phyloP scores from a whole-genome alignment of 35 echinoderm and acorn worm genomes.

The Ptychodera flava region DNA sequence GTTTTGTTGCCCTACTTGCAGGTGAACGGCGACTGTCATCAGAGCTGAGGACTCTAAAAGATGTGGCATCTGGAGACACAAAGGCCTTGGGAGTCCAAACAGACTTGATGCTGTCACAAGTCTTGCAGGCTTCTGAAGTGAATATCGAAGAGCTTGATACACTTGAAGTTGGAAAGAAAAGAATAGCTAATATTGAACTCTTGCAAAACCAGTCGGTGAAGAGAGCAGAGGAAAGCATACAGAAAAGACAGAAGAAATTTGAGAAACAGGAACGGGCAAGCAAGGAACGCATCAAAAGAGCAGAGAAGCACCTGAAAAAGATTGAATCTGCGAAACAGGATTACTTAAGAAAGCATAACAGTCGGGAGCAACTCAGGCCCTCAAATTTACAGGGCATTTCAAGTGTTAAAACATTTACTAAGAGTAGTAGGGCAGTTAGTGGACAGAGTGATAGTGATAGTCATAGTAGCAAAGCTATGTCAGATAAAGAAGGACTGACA shows the following conservation, averaged over 20 bases:
- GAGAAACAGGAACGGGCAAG: slow-evolving; percentile 57
- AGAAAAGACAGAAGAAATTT: slow-evolving; percentile 48
- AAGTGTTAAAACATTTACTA: slow-evolving; percentile 5
- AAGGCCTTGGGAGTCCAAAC: neutral
- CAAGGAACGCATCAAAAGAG: neutral
- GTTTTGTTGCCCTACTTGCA: too few species aligned
- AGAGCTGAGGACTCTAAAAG: slow-evolving; percentile 31
- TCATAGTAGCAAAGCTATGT: slow-evolving; percentile 34
- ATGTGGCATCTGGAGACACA: slow-evolving; percentile 1
- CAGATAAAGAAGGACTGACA: neutral
- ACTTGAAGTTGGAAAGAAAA: slow-evolving; percentile 55
- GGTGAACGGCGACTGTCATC: slow-evolving; percentile 47
- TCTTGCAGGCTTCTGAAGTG: slow-evolving; percentile 45
- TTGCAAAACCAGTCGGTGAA: slow-evolving; percentile 55
- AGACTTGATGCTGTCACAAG: neutral
- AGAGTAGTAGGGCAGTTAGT: slow-evolving; percentile 53
- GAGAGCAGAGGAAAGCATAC: slow-evolving; percentile 56
- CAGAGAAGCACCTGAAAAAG: neutral
- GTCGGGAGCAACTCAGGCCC: neutral
- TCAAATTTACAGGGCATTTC: neutral
- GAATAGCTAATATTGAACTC: slow-evolving; percentile 67
- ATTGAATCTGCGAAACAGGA: neutral
- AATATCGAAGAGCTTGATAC: neutral
- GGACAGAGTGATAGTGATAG: slow-evolving; percentile 61
- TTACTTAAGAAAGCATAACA: neutral